These are phyloP conservation scores for Diorhabda carinulata DNA, from an alignment of 1,140 invertebrate genomes.

Conservation along the genomic window DNA sequence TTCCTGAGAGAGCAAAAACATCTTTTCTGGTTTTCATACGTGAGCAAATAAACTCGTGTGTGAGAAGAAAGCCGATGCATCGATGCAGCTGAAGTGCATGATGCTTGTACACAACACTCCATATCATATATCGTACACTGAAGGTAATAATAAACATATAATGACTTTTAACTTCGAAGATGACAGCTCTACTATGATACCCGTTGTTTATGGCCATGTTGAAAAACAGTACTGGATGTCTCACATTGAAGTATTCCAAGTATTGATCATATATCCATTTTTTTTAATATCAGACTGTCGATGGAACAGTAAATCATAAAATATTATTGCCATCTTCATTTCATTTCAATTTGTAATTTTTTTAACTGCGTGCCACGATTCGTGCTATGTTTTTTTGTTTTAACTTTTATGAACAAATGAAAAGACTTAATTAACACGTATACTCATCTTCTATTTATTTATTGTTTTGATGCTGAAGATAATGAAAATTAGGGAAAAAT, in stretches of 20 bases:
- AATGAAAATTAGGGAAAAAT: no score
- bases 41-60: background rate
- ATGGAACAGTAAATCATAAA: slow-evolving; percentile 21
- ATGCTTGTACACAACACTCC: slow-evolving; percentile 16
- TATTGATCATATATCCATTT: slow-evolving; percentile 40
- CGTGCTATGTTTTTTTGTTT: background rate
- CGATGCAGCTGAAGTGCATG: slow-evolving; percentile 10
- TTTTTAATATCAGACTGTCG: slow-evolving; percentile 26
- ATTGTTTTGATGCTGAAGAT: no score
- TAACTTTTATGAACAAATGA: background rate
- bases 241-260: slow-evolving; percentile 37
- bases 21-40: background rate
- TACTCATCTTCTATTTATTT: no score
- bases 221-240: slow-evolving; percentile 36
- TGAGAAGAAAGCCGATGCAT: slow-evolving; percentile 5
- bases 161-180: slow-evolving; percentile 24
- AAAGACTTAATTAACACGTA: no score
- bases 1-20: background rate
- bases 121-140: slow-evolving; percentile 20
- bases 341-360: slow-evolving; percentile 23
- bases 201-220: slow-evolving; percentile 39
- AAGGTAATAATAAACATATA: slow-evolving; percentile 22
- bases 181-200: slow-evolving; percentile 33
- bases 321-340: slow-evolving; percentile 19
- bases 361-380: background rate